Base-by-base conservation (phyloP, 2,797 vertebrate species). In the Pelochelys cantorii region DNA sequence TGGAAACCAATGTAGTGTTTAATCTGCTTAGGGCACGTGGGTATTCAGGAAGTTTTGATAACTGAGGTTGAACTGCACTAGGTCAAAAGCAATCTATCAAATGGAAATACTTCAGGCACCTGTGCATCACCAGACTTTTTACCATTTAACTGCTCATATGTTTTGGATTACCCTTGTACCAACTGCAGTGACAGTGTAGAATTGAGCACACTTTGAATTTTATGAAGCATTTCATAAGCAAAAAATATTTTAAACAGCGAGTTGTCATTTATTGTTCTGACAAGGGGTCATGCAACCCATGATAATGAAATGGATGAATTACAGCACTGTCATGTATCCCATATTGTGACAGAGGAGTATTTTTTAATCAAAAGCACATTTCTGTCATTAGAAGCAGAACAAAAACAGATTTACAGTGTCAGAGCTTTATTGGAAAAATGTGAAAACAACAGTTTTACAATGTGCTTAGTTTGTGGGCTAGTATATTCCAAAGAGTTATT, bases 391-490 rank as follows among this genome's bases (percentile, higher is more conserved):
- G 90, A 97, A 96, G 94, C 94, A 97, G 97, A 97, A 97, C 93
- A 95, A 93, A 97, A 95, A 31, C 90, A 96, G 94, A 97, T 98
- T 97, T 96, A 96, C 94, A 96, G 59, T 93, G 92, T 91, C 81
- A 84, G 83, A 54, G 87, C 97, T 97, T 97, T 98, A 96, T 96
- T 93, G 95, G 92, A 59, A 95, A 96, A 98, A 97, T 96, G 93
- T 96, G 95, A 95, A 97, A 97, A 97, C 83, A 97, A 89, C 83
- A 6, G 81, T 97, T 97, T 97, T 95, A 97, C 0, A 79, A 92
- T 22, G 86, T 93, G 48, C 85, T 91, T 91, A 87, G 87, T 95
- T 96, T 93, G 74, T 68, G 90, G 92, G 82, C 57, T 92, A 89
- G 92, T 93, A 75, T 93, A 93, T 96, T 97, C 91, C 92, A 92